A percentile compares a stretch with the other conserved stretches of the same genome.
Conservation (phyloP, 92 coral and sea anemone species). For the Zoanthus sansibaricus region DNA sequence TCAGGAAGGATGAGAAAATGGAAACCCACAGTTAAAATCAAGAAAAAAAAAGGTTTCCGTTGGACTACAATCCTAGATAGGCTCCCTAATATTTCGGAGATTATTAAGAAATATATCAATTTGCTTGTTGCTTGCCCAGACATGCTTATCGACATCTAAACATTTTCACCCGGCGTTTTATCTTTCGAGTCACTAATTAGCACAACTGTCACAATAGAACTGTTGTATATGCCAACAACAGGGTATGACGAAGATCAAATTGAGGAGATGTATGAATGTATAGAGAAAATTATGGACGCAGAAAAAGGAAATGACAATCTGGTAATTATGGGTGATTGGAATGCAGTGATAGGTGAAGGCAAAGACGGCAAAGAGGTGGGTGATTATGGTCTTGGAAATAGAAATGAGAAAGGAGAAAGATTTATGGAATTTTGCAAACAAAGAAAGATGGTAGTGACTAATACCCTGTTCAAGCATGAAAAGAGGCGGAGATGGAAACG, state of each 20-base stretch:
- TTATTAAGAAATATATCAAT: too few relatives aligned
- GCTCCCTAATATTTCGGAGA: too few relatives aligned
- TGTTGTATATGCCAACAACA: slow-evolving; percentile 32
- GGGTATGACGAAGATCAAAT: slow-evolving; percentile 26
- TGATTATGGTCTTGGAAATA: slow-evolving; percentile 5
- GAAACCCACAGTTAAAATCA: too few relatives aligned
- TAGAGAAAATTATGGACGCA: slow-evolving; percentile 1
- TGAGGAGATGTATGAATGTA: slow-evolving; percentile 37
- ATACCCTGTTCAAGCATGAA: slow-evolving; percentile 5
- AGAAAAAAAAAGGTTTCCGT: too few relatives aligned
- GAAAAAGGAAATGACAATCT: slow-evolving; percentile 25
- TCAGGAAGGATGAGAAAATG: too few relatives aligned
- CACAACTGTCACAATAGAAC: too few relatives aligned
- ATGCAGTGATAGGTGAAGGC: slow-evolving; percentile 26
- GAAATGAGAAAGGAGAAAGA: slow-evolving; percentile 14
- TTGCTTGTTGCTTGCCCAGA: too few relatives aligned
- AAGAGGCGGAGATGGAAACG: slow-evolving; percentile 14
- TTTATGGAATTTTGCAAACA: slow-evolving; percentile 10
- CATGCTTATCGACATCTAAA: too few relatives aligned
- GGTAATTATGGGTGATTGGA: slow-evolving; percentile 30
- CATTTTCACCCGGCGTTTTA: too few relatives aligned
- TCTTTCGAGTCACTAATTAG: too few relatives aligned
- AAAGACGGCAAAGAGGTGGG: slow-evolving; percentile 16
- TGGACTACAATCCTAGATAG: too few relatives aligned
- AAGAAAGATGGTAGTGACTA: slow-evolving; percentile 11